Evolutionary conservation across 1,140 invertebrate species (phyloP), one percentile per base, ranked within the genome.

Genomic region (Drosophila watanabei): DNA sequence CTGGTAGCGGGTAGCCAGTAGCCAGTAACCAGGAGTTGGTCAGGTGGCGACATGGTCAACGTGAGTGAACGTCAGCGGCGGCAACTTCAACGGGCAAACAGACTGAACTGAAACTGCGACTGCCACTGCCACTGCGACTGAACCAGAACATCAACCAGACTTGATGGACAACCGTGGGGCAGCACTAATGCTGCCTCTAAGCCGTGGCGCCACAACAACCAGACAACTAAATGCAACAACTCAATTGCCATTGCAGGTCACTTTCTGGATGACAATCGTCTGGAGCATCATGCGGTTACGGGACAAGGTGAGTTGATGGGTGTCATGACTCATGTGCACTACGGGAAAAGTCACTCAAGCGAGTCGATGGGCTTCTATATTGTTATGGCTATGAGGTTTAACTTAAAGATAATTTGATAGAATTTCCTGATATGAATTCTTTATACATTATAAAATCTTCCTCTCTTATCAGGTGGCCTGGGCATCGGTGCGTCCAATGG

Each of bases 191-290:
- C 76, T 18, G 58, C 64, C 64, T 28, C 64, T 30, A 63, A 46
- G 39, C 49, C 18, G 46, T 69, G 86, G 82, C 86, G 86, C 86
- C 86, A 86, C 70, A 69, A 45, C 85, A 79, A 65, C 75, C 59
- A 52, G 71, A 28, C 84, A 75, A 84, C 75, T 82, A 62, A 90
- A 88, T 59, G 66, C 75, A 86, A 90, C 86, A 90, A 82, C 86
- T 90, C 86, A 90, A 90, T 92, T 80, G 56, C 52, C 51, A 69
- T 85, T 88, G 65, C 81, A 93, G 93, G 92, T 81, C 93, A 93
- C 81, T 84, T 93, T 80, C 82, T 93, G 62, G 93, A 93, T 72
- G 93, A 93, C 73, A 92, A 91, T 81, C 91, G 92, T 62, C 79
- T 93, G 76, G 82, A 93, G 65, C 92, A 93, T 75, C 90, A 91